Conservation (phyloP, 2,888 invertebrate genomes). For the Tipula lateralis region DNA sequence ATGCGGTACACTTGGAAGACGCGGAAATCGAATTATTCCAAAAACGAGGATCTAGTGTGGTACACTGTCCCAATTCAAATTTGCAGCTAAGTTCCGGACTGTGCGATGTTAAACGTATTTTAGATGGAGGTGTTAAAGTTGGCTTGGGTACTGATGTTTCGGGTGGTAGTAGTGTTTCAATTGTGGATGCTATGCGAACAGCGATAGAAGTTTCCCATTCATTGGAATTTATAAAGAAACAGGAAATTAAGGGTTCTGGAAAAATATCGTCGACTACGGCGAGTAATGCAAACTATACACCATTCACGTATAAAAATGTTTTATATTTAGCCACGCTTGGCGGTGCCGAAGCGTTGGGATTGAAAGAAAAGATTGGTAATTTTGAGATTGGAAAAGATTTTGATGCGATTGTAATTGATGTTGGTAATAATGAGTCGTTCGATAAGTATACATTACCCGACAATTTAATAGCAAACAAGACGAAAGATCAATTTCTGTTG, state of each 20-base stretch:
- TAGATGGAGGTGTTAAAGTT: conserved; percentile 62
- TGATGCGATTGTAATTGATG: conserved; percentile 76
- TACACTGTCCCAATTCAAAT: conserved; percentile 87
- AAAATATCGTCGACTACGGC: conserved; percentile 31
- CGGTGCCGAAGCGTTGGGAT: conserved; percentile 73
- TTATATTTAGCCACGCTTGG: conserved; percentile 83
- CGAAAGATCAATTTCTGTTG: conserved; percentile 50
- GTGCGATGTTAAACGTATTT: conserved; percentile 67
- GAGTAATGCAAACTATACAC: conserved; percentile 41
- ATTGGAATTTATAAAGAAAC: conserved; percentile 54
- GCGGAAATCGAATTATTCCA: conserved; percentile 63
- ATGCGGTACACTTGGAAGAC: conserved; percentile 70
- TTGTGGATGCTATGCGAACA: conserved; percentile 68
- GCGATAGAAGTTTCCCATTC: conserved; percentile 70
- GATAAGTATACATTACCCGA: conserved; percentile 50
- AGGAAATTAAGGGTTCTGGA: conserved; percentile 42
- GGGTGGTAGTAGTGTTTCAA: conserved; percentile 72
- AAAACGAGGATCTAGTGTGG: conserved; percentile 60
- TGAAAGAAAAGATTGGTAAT: conserved; percentile 72
- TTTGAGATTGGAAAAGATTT: conserved; percentile 78
- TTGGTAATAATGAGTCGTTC: conserved; percentile 52
- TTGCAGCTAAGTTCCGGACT: conserved; percentile 73
- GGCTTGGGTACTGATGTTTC: conserved; percentile 86
- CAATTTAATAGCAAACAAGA: conserved; percentile 36
- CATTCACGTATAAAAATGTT: conserved; percentile 67